Evolutionary conservation across 1,140 invertebrate species (phyloP).

Genomic region (Formica selysi): DNA sequence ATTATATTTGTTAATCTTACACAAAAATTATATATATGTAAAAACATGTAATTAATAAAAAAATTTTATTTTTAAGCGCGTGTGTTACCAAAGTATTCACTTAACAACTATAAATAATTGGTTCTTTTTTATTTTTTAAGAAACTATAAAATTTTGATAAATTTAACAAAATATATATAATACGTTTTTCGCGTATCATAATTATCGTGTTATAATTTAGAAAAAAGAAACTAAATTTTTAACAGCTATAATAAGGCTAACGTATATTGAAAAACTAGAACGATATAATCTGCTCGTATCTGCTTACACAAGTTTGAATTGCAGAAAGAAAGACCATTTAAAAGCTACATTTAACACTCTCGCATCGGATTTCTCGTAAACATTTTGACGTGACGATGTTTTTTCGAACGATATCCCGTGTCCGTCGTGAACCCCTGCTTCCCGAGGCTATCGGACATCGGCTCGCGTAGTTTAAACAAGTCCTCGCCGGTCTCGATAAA

Average conservation of each 20-base stretch:
- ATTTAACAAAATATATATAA: background rate
- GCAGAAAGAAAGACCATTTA: constrained; percentile 36
- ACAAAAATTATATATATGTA: no score
- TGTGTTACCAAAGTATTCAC: background rate
- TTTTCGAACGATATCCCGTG: constrained; percentile 50
- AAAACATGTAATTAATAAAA: no score
- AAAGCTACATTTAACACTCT: background rate
- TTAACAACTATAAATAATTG: background rate
- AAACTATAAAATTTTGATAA: background rate
- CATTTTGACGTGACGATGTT: constrained; percentile 37
- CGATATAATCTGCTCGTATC: constrained; percentile 21
- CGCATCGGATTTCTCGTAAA: constrained; percentile 46
- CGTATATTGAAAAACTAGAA: background rate
- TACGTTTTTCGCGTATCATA: background rate
- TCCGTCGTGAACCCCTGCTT: constrained; percentile 42
- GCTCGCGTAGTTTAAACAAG: constrained; percentile 66
- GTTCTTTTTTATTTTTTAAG: background rate
- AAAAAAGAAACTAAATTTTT: background rate
- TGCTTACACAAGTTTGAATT: constrained; percentile 37
- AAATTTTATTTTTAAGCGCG: background rate
- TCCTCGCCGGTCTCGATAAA: constrained; percentile 57
- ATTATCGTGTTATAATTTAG: background rate
- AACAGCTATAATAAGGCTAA: constrained; percentile 23
- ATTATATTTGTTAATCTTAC: no score
- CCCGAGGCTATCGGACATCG: constrained; percentile 65